These are phyloP conservation scores for Aspiorhynchus laticeps DNA, from an alignment of 2,113 vertebrate genomes.

Conservation along the genomic window DNA sequence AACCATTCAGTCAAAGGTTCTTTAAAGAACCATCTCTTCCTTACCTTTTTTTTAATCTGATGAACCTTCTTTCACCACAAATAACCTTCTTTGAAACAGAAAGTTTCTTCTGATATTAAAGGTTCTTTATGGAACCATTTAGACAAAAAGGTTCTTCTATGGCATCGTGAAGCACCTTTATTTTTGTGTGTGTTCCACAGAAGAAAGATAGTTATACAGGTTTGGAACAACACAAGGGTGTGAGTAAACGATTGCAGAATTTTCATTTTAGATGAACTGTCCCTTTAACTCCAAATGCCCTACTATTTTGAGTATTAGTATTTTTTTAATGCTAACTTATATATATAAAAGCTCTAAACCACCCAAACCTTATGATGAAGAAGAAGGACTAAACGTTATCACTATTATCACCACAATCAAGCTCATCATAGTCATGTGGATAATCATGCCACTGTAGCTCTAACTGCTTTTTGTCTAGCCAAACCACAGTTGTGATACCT, in stretches of 20 bases:
- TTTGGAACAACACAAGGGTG: neutral
- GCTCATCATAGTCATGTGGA: constrained; percentile 16
- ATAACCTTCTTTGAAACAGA: too few relatives aligned
- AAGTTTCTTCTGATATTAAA: too few relatives aligned
- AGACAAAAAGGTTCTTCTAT: too few relatives aligned
- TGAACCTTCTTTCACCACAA: too few relatives aligned
- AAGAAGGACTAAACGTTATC: neutral
- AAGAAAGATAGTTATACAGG: neutral
- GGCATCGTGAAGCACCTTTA: too few relatives aligned
- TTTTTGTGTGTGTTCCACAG: neutral
- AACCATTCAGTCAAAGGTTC: too few relatives aligned
- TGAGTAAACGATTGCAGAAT: neutral
- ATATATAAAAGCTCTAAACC: neutral
- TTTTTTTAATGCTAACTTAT: neutral
- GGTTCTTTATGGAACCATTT: too few relatives aligned
- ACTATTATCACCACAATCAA: constrained; percentile 6
- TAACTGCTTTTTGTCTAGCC: neutral
- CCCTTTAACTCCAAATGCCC: neutral
- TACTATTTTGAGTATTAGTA: neutral
- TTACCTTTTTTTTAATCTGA: too few relatives aligned
- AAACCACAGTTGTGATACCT: constrained; percentile 16
- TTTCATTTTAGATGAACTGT: neutral
- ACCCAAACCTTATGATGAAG: neutral
- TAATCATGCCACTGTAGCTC: constrained; percentile 12
- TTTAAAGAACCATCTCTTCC: too few relatives aligned